These are phyloP conservation scores for Pardalotus punctatus DNA, from an alignment of 2,113 vertebrate species.

Conservation along the genomic window DNA sequence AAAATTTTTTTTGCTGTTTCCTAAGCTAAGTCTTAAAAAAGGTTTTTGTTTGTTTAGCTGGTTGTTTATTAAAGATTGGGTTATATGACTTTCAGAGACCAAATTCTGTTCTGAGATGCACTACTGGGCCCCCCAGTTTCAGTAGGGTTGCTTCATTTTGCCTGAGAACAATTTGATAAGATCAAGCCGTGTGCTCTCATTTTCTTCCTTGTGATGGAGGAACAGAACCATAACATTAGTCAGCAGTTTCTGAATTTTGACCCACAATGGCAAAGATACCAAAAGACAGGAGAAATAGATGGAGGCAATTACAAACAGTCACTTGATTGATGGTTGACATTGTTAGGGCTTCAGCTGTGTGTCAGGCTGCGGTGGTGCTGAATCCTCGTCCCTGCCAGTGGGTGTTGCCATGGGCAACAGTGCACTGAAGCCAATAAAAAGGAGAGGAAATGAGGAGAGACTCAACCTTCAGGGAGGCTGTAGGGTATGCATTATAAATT, in stretches of 20 bases:
- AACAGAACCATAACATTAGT: constrained; percentile 69
- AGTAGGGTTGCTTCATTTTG: not conserved
- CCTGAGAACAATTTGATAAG: constrained; percentile 18
- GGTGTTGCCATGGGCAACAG: constrained; percentile 79
- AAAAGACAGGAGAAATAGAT: constrained; percentile 79
- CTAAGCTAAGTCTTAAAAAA: not conserved
- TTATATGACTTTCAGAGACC: not conserved
- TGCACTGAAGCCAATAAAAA: constrained; percentile 76
- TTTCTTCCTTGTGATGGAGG: constrained; percentile 39
- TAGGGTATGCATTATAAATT: constrained; percentile 73
- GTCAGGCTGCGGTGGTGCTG: constrained; percentile 69
- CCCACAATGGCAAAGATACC: constrained; percentile 72
- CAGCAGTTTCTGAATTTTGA: constrained; percentile 78
- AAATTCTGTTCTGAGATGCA: not conserved
- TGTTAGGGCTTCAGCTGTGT: constrained; percentile 72
- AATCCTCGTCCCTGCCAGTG: constrained; percentile 69
- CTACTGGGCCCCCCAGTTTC: not conserved
- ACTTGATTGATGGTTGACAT: constrained; percentile 82
- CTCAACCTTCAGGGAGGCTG: constrained; percentile 69
- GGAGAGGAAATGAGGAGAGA: constrained; percentile 70
- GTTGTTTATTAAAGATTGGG: not conserved
- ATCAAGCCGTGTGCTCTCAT: not conserved
- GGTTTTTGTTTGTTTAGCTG: not conserved
- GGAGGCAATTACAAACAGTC: constrained; percentile 79
- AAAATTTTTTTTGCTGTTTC: not conserved